Percentiles rank a stretch among this genome's conserved stretches.
Conservation (phyloP, 2,888 invertebrate genomes). For the Acrocyrtus sp. region DNA sequence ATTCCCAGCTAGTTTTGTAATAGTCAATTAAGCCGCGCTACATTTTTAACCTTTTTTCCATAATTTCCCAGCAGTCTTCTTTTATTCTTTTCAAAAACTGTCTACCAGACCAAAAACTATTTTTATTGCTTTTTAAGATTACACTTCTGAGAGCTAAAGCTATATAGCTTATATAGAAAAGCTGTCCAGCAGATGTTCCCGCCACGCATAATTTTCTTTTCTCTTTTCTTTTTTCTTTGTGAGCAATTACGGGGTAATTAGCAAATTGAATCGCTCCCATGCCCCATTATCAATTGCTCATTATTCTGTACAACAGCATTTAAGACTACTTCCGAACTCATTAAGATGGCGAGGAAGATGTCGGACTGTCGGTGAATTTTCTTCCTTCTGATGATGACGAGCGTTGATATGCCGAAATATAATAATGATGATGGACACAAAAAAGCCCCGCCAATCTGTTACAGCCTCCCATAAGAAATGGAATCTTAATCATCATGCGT, state of each 20-base stretch:
- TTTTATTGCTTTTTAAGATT: slow-evolving; percentile 30
- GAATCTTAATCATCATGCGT: slow-evolving; percentile 4
- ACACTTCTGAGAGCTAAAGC: no score
- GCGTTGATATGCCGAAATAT: neutral
- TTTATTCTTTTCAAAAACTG: no score
- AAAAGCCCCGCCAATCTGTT: neutral
- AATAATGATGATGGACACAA: neutral
- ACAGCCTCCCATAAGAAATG: neutral
- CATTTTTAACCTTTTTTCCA: neutral
- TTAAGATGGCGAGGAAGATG: slow-evolving; percentile 18
- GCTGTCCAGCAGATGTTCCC: slow-evolving; percentile 23
- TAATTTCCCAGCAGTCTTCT: no score
- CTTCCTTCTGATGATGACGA: neutral
- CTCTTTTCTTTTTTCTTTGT: neutral
- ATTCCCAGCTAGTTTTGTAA: no score
- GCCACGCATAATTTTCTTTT: neutral
- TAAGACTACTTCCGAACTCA: slow-evolving; percentile 11
- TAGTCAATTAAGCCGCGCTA: no score
- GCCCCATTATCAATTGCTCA: slow-evolving; percentile 24
- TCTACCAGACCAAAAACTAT: slow-evolving; percentile 31
- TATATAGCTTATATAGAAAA: no score
- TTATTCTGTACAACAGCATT: slow-evolving; percentile 21
- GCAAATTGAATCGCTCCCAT: slow-evolving; percentile 44
- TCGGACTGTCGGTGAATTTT: no score
- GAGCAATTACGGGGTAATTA: slow-evolving; percentile 44